Evolutionary conservation across 2,888 invertebrate genomes (phyloP), one percentile per base, ranked within the genome.

Genomic region (Pedicia rivosa): DNA sequence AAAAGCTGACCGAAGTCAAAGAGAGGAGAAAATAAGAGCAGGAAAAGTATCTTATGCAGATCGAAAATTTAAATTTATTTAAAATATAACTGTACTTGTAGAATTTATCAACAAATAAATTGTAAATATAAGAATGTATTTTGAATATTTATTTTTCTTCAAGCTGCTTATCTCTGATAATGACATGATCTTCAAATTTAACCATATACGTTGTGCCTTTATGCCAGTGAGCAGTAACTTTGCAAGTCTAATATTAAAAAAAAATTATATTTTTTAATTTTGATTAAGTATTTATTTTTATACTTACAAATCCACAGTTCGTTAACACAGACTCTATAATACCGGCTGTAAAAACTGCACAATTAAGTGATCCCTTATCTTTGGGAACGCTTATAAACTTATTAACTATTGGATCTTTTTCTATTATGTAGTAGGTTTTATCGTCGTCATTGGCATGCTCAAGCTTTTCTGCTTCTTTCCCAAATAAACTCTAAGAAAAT

Each of bases 161-260:
- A 43, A 91, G 63, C 49, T 86, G 82, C 56, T 91, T 92, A 55
- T 94, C 92, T 48, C 92, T 69, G 3, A 78, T 68, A 47, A 92
- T 81, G 36, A 94, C 92, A 22, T 79, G 73, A 54, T 94, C 92
- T 48, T 95, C 94, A 62, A 95, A 94, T 62, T 92, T 91, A 7
- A 98, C 91, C 87, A 97, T 92, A 56, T 95, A 98, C 0, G 97
- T 95, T 7, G 97, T 97, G 27, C 95, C 98, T 59, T 97, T 94
- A 59, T 98, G 97, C 94, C 95, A 97, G 59, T 97, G 95, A 0
- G 95, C 94, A 1, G 94, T 84, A 6, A 98, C 97, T 65, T 95
- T 95, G 28, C 92, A 91, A 3, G 94, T 83, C 95, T 97, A 65
- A 42, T 78, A 76, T 35, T 44, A 46, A 50, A 49, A 44, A 22